Evolutionary conservation across 2,888 invertebrate species (phyloP).

Genomic region (Troilus luridus): DNA sequence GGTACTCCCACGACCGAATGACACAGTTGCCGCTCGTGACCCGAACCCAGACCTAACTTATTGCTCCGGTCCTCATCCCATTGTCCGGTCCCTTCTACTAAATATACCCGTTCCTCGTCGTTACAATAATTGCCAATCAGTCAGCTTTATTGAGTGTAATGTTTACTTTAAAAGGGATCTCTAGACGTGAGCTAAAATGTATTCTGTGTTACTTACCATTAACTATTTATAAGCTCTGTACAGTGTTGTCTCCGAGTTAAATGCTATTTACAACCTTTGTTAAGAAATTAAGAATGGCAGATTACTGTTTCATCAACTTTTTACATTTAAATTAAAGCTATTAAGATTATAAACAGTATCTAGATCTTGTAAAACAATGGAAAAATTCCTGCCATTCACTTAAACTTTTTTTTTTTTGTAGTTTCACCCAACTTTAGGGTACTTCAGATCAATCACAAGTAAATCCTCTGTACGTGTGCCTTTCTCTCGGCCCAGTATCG

Average conservation of each 20-base stretch:
- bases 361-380: too few relatives aligned
- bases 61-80: slow-evolving; percentile 13
- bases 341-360: too few relatives aligned
- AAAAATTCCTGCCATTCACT: too few relatives aligned
- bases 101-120: neutral
- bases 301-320: neutral
- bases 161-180: neutral
- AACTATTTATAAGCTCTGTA: neutral
- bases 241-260: neutral
- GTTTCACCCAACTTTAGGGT: too few relatives aligned
- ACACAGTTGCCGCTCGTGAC: slow-evolving; percentile 11
- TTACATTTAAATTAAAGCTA: neutral
- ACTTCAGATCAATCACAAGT: too few relatives aligned
- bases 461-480: too few relatives aligned
- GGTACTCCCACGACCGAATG: slow-evolving; percentile 1
- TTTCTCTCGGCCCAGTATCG: too few relatives aligned
- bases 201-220: neutral
- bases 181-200: neutral
- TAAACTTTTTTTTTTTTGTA: too few relatives aligned
- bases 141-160: slow-evolving; percentile 18
- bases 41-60: neutral
- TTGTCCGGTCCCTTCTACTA: slow-evolving; percentile 2
- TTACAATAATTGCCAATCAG: slow-evolving; percentile 26
- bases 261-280: neutral
- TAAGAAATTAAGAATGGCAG: too few relatives aligned